Percentiles rank a stretch among this genome's conserved stretches.
Conservation (phyloP, 2,113 vertebrate species). For the Ceyx margarethae region DNA sequence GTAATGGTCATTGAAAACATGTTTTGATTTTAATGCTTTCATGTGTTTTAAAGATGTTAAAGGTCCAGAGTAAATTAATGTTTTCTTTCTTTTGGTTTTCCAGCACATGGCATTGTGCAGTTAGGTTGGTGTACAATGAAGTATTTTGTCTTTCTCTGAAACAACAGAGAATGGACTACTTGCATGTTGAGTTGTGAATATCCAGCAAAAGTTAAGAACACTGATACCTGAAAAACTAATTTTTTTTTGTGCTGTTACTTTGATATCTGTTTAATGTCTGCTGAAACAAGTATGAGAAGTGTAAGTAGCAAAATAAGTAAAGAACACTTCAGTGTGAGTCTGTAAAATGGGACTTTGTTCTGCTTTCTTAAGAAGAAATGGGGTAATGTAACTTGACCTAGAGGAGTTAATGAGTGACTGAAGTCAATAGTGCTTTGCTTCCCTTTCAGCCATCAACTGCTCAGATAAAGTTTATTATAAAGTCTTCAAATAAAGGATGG, state of each 20-base stretch:
- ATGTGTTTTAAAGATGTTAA: not conserved
- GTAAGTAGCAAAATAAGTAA: not conserved
- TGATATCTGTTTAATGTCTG: not conserved
- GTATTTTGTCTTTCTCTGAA: not conserved
- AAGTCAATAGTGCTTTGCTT: not conserved
- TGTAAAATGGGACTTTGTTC: not conserved
- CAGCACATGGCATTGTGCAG: not conserved
- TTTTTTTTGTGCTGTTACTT: not conserved
- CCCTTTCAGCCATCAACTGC: not conserved
- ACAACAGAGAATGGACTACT: not conserved
- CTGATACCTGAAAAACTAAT: not conserved
- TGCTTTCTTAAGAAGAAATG: not conserved
- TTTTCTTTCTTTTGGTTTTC: not conserved
- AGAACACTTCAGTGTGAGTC: not conserved
- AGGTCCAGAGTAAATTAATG: not conserved
- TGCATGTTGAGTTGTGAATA: not conserved
- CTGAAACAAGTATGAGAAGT: not conserved
- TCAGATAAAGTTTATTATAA: not conserved
- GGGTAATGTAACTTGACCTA: not conserved
- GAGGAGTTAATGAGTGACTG: not conserved
- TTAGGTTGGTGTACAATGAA: not conserved
- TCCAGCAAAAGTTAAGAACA: not conserved
- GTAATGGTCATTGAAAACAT: not conserved
- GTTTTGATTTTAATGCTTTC: not conserved
- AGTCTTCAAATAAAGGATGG: not conserved